Percentiles rank a stretch among this genome's conserved stretches.
phyloP scores from a whole-genome alignment of 2,113 vertebrate genomes.

The Coptodon rendalli region DNA sequence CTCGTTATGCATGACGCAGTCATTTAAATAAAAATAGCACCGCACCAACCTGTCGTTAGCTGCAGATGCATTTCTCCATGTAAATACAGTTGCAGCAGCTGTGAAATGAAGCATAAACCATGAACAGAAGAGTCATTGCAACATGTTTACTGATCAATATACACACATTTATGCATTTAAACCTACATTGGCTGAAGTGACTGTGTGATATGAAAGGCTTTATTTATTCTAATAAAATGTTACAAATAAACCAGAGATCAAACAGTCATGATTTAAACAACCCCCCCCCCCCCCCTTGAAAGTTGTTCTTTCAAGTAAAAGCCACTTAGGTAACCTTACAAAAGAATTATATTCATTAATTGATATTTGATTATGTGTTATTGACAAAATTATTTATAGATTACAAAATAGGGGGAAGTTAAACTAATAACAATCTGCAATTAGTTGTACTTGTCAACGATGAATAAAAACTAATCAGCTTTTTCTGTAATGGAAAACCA shows the following conservation, averaged over 20 bases:
- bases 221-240: neutral
- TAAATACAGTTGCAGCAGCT: slow-evolving; percentile 54
- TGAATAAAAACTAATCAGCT: neutral
- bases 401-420: neutral
- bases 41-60: slow-evolving; percentile 58
- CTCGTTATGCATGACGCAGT: neutral
- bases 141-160: neutral
- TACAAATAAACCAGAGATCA: neutral
- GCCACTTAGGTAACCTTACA: neutral
- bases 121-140: neutral
- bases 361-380: neutral
- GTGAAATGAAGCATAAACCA: neutral
- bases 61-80: slow-evolving; percentile 55
- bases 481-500: neutral
- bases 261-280: neutral
- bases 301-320: neutral
- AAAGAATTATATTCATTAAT: neutral
- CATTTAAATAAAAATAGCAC: neutral
- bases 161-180: neutral
- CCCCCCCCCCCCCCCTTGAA: too few relatives aligned
- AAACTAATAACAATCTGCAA: neutral
- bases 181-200: neutral
- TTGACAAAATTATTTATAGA: neutral
- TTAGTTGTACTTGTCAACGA: neutral
- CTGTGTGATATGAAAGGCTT: neutral